Percentiles rank a stretch among this genome's conserved stretches.
Evolutionary conservation across 1,140 invertebrate species (phyloP).

Genomic region (Magallana angulata): DNA sequence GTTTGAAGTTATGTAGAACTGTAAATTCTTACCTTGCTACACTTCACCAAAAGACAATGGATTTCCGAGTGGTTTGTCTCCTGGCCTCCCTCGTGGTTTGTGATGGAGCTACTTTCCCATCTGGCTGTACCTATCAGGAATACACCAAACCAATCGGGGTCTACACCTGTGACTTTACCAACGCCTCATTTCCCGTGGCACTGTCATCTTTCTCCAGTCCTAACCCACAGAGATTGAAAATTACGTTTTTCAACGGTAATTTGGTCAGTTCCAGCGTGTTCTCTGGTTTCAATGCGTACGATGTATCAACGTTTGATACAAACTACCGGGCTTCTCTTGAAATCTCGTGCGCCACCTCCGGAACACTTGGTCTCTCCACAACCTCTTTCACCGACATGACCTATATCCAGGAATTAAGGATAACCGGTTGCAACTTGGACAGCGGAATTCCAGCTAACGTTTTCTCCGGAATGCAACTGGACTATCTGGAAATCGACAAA

Average conservation of each 20-base stretch:
- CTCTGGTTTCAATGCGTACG: conserved; percentile 29
- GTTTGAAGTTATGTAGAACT: not conserved
- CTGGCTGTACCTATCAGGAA: conserved; percentile 47
- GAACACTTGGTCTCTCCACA: conserved; percentile 35
- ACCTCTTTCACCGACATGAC: conserved; percentile 50
- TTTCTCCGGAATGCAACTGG: conserved; percentile 40
- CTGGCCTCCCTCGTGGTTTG: not conserved
- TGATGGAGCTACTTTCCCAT: conserved; percentile 6
- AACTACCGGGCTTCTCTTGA: conserved; percentile 45
- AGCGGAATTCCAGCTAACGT: conserved; percentile 42
- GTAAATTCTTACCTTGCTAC: not conserved
- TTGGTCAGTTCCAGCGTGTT: conserved; percentile 2
- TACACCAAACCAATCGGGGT: conserved; percentile 43
- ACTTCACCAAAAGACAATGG: not conserved
- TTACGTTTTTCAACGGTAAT: conserved; percentile 43
- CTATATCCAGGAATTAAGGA: conserved; percentile 43
- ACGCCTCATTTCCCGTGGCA: conserved; percentile 43
- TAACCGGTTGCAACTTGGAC: conserved; percentile 39
- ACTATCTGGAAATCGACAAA: conserved; percentile 49
- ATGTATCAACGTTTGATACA: conserved; percentile 36
- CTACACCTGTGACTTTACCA: conserved; percentile 46
- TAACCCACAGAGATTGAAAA: conserved; percentile 50
- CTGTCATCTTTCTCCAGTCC: conserved; percentile 39
- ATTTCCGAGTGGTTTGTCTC: not conserved
- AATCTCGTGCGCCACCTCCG: conserved; percentile 35